Base-by-base conservation (phyloP, 2,888 invertebrate genomes). In the Yponomeuta evonymella region DNA sequence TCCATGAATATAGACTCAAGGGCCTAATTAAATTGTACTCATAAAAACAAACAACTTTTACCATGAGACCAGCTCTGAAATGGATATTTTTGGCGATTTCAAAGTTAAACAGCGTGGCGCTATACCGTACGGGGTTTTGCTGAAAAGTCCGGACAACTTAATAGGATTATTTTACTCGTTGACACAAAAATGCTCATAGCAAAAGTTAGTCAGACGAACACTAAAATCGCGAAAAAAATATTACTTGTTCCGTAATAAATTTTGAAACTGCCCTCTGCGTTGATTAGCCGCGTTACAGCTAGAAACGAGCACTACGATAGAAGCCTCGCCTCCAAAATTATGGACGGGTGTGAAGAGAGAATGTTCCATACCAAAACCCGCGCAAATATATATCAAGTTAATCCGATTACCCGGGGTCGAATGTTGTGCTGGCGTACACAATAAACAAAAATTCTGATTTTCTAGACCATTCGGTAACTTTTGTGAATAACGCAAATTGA, bases 371-470 rank as follows among this genome's bases (percentile, higher is more conserved):
- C 51, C 15, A 58, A 58, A 58, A 12, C 15, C 15, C 51, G 15
- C 51, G 15, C 51, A 58, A 58, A 58, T 58, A 58, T 58, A 58
- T 58, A 58, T 58, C 51, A 58, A 58, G 51, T 58, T 58, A 58
- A 58, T 58, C 51, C 51, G 51, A 58, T 58, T 58, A 58, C 51
- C 51, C 12, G 51, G 51, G 51, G 51, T 58, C 51, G 15, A 58
- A 58, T 12, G 51, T 58, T 58, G 51, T 58, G 12, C 51, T 15
- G 51, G 51, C 51, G 51, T 58, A 12, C 51, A 58, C 51, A 58
- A 58, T 58, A 58, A 58, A 58, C 51, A 58, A 58, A 58, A 58
- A 58, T 58, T 58, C 51, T 58, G 51, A 58, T 58, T 58, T 58
- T 58, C 51, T 58, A 58, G 51, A 9, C 4, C 51, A 15, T 5